Base-by-base conservation (phyloP, 1,140 invertebrate species). In the Drosophila ohnishii region DNA sequence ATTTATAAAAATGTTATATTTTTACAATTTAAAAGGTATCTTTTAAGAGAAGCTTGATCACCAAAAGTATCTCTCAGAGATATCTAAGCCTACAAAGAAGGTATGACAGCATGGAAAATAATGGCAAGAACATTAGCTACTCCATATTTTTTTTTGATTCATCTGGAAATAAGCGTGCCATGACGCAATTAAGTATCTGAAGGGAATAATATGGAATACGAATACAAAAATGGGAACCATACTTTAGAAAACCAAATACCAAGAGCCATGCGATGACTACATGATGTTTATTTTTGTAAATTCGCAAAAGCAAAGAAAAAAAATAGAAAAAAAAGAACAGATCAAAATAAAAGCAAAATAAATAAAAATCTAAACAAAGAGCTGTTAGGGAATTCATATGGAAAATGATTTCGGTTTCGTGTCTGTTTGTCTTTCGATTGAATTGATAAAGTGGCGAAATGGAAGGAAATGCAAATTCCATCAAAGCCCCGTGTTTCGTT, bases 381-480 rank as follows among this genome's bases (percentile, higher is more conserved):
- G 42, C 60, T 75, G 40, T 74, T 63, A 32, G 50, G 40, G 51
- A 72, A 63, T 44, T 61, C 42, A 50, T 72, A 45, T 51, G 47
- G 67, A 67, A 63, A 48, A 67, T 67, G 19, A 50, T 48, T 69
- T 69, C 35, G 22, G 11, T 44, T 67, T 25, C 28, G 25, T 67
- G 47, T 61, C 61, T 62, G 45, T 69, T 22, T 39, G 34, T 35
- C 50, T 34, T 42, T 35, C 10, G 51, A 71, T 71, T 34, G 30
- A 70, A 71, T 16, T 55, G 67, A 71, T 71, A 70, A 70, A 65
- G 45, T 48, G 30, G 30, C 40, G n/a, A 72, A 57, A 48, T 56
- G 42, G 19, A 70, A 78, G 50, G 35, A 75, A 75, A 84, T 60
- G 50, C 58, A 79, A 83, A 84, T 79, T 83, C 75, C 58, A 75